A percentile compares a stretch with the other conserved stretches of the same genome.
Evolutionary conservation across 2,888 invertebrate species (phyloP).

Genomic region (Rhamphomyia laevipes): DNA sequence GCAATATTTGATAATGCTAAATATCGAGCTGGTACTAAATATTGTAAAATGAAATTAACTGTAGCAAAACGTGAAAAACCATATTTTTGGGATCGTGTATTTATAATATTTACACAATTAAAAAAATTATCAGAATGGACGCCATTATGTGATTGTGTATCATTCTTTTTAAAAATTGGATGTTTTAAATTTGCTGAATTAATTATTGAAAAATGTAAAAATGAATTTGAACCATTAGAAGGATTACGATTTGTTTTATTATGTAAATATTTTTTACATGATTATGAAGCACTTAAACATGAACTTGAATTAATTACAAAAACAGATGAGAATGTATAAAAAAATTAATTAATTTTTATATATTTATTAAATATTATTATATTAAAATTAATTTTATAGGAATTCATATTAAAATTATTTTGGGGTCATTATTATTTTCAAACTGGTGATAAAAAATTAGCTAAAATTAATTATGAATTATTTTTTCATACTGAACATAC

Average conservation of each 20-base stretch:
- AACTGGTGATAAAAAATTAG: background rate
- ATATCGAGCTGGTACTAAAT: slow-evolving; percentile 9
- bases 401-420: slow-evolving; percentile 1
- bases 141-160: slow-evolving; percentile 4
- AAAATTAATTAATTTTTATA: background rate
- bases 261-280: background rate
- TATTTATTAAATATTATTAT: background rate
- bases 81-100: background rate
- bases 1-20: slow-evolving; percentile 4
- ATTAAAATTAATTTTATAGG: slow-evolving; percentile 1
- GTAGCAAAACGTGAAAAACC: background rate
- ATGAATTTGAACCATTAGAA: slow-evolving; percentile 1
- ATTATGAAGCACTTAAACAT: background rate
- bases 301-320: background rate
- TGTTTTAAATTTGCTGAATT: slow-evolving; percentile 8
- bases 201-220: slow-evolving; percentile 1
- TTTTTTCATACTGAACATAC: slow-evolving; percentile 2
- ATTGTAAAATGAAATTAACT: slow-evolving; percentile 3
- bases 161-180: slow-evolving; percentile 9
- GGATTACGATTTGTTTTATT: background rate
- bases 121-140: background rate
- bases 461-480: slow-evolving; percentile 8
- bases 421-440: slow-evolving; percentile 5
- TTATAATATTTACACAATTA: background rate
- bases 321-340: background rate